Base-by-base conservation (phyloP, 2,888 invertebrate species). In the Tenthredo notha region DNA sequence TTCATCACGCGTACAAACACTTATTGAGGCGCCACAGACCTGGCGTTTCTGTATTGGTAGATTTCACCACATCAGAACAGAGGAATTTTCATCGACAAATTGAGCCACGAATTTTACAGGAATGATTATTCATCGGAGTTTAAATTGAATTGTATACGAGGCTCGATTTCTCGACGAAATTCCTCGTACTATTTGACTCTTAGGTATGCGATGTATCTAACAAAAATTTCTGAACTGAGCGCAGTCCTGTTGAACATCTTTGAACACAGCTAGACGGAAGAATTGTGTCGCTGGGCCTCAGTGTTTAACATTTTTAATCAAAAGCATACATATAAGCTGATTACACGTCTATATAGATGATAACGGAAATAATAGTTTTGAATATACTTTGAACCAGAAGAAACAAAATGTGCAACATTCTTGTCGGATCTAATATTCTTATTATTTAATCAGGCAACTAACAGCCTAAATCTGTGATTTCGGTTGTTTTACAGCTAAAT, bases 1-100 rank as follows among this genome's bases (percentile, higher is more conserved):
- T 67, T 67, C 67, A 67, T 33, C 18, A 33, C 18, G 18, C 67
- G 67, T 67, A 15, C 67, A 74, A 12, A 74, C 74, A 74, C 43
- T 25, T 15, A 47, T 21, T n/a, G 18, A n/a, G 50, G 18, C 40
- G 4, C 0, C 37, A 37, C 37, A 72, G 33, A 12, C 40, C 25
- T 21, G 10, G n/a, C 10, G 10, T 37, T 72, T n/a, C 6, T 9
- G 7, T n/a, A 54, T 6, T 2, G 5, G 33, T 4, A 54, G 54
- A 54, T 54, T 18, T n/a, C 4, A 7, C 7, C n/a, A 18, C 5
- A 54, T n/a, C 54, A 9, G 0, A 54, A 7, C 7, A 54, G 5
- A 54, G 43, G 43, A 43, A 43, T 43, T 43, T 43, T 43, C 43
- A 3, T 43, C 12, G 12, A 43, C 2, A 10, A 43, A 43, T 12